phyloP scores from a whole-genome alignment of 2,888 invertebrate species.

The Lysandra bellargus region DNA sequence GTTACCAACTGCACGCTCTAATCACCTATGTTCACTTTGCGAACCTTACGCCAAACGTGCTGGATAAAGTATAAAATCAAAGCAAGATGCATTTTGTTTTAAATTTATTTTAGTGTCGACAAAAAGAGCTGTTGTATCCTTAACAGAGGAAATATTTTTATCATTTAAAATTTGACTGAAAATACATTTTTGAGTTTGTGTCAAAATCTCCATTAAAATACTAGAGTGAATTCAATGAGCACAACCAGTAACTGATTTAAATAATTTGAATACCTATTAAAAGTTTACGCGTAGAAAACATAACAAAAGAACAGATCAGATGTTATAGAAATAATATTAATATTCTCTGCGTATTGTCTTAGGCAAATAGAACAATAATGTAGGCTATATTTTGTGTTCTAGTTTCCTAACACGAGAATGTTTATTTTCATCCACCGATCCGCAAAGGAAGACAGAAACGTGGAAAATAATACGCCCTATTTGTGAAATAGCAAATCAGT shows the following conservation, averaged over 20 bases:
- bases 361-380: neutral
- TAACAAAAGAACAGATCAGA: neutral
- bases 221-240: too few relatives aligned
- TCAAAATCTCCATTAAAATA: too few relatives aligned
- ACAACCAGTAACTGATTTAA: neutral
- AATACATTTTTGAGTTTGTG: too few relatives aligned
- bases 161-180: too few relatives aligned
- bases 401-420: slow-evolving; percentile 2
- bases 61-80: neutral
- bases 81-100: too few relatives aligned
- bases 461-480: slow-evolving; percentile 19
- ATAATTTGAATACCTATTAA: neutral
- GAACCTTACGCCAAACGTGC: neutral
- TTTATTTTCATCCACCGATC: slow-evolving; percentile 13
- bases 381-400: neutral
- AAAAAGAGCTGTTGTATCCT: too few relatives aligned
- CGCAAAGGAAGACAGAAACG: slow-evolving; percentile 9
- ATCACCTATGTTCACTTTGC: slow-evolving; percentile 28
- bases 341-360: neutral
- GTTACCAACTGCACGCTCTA: slow-evolving; percentile 30
- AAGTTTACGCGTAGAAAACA: neutral
- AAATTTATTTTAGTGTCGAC: too few relatives aligned
- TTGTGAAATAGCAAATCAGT: slow-evolving; percentile 21
- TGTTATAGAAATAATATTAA: neutral
- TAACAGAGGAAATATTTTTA: too few relatives aligned